Base-by-base conservation (phyloP, 1,140 invertebrate species). In the Agraylea sexmaculata region DNA sequence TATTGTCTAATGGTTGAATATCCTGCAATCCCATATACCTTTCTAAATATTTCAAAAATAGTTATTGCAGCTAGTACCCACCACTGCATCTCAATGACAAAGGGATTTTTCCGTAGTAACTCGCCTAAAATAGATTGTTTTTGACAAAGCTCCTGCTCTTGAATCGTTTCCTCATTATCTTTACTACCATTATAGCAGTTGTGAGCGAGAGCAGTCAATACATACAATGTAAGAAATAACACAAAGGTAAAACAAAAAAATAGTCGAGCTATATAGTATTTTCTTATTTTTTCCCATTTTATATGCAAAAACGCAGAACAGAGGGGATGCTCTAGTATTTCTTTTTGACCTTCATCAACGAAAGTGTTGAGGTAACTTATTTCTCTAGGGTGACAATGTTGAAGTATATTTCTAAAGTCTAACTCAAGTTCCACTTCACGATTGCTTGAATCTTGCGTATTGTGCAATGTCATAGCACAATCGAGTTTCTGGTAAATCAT, bases 241-340 rank as follows among this genome's bases (percentile, higher is more conserved):
- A 86, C 78, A 53, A 86, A 87, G 27, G 83, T 71, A 38, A 84
- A 74, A 57, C 82, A 87, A 51, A 88, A 77, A 29, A 87, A 68
- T 39, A 87, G 61, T 40, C 83, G 69, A 1, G 77, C 80, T 4
- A 86, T 77, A 52, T 88, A 88, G 53, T 86, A 87, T 58, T 84
- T 83, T n/a, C 84, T 68, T 45, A 90, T 87, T 57, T 87, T 87
- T 47, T 86, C 78, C 86, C 86, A 90, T 57, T 88, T 87, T 11
- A 87, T 71, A 52, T 87, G 77, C 0, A 88, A 57, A 58, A 88
- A 88, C 0, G 83, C 83, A 3, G 83, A 81, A 51, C 83, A 87
- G 1, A 88, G 54, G 0, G 85, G 85, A 67, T 88, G 85, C 36
- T 83, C 68, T 1, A 88, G 56, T 11, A 88, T 78, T 53, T 85